Percentiles rank a stretch among this genome's conserved stretches.
Conservation (phyloP, 2,797 vertebrate genomes). For the Megalops cyprinoides region DNA sequence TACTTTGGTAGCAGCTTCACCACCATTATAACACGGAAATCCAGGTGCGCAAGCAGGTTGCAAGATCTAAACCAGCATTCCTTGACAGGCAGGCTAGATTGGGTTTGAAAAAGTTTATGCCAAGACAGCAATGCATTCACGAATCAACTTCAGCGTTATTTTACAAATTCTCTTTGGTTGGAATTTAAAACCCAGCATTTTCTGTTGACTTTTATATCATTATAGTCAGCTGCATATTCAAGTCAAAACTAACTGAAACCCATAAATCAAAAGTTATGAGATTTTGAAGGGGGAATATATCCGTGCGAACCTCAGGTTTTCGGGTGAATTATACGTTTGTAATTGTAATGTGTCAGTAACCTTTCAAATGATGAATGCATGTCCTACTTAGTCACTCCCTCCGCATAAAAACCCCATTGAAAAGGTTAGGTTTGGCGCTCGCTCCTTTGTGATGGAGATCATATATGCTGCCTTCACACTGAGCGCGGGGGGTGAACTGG, state of each 20-base stretch:
- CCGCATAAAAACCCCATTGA: constrained; percentile 17
- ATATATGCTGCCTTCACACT: background rate
- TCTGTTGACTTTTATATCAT: background rate
- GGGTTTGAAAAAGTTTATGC: background rate
- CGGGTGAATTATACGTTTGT: constrained; percentile 15
- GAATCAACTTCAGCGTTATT: too few species aligned
- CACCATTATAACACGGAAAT: too few species aligned
- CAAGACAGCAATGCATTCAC: background rate
- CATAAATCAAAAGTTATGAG: constrained; percentile 24
- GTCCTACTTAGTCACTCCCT: constrained; percentile 16
- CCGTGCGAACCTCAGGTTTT: background rate
- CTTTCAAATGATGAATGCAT: constrained; percentile 18
- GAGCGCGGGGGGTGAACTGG: background rate
- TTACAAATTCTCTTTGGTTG: background rate
- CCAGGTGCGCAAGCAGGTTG: too few species aligned
- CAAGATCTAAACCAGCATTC: too few species aligned
- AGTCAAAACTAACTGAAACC: background rate
- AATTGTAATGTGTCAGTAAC: constrained; percentile 23
- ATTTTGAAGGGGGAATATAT: constrained; percentile 1
- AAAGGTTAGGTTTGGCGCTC: background rate
- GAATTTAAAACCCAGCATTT: background rate
- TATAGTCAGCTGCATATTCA: background rate
- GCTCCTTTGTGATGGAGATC: constrained; percentile 13
- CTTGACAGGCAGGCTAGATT: too few species aligned
- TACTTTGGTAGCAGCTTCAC: too few species aligned